Conservation (phyloP, 2,113 vertebrate species). For the Nicator chloris region DNA sequence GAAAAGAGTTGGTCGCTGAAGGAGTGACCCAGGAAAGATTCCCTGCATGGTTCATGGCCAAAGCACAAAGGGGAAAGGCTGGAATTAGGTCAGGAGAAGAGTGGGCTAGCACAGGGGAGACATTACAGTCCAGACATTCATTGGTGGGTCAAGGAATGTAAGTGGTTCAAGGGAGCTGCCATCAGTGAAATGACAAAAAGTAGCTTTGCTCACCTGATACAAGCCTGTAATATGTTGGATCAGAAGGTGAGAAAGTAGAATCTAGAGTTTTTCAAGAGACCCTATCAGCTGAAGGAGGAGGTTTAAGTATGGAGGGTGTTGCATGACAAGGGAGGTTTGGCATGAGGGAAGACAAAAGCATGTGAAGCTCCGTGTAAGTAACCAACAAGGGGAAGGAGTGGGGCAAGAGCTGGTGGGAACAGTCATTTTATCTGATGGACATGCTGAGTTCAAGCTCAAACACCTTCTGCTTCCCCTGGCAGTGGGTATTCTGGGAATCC, state of each 20-base stretch:
- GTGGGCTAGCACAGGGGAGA: neutral
- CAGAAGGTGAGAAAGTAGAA: conserved; percentile 25
- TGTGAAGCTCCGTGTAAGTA: neutral
- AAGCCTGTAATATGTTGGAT: neutral
- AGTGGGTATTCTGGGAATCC: neutral
- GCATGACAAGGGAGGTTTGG: neutral
- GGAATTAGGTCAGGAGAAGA: neutral
- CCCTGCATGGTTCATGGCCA: neutral
- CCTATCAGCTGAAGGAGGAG: neutral
- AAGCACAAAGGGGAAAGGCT: neutral
- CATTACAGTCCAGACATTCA: neutral
- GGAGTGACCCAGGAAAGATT: neutral
- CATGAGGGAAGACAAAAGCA: neutral
- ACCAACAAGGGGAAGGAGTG: neutral
- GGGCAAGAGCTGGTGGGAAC: conserved; percentile 1
- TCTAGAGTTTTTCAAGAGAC: conserved; percentile 37
- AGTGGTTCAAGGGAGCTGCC: neutral
- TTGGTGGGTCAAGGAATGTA: neutral
- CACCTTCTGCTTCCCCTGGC: neutral
- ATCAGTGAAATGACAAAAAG: conserved; percentile 19
- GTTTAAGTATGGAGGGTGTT: conserved; percentile 1
- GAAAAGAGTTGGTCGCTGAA: neutral
- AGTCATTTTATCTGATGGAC: neutral
- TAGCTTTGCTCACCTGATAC: conserved; percentile 8
- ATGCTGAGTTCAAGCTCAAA: neutral